These are phyloP conservation scores for Tylochromis polylepis DNA, from an alignment of 2,113 vertebrate species.

Conservation along the genomic window DNA sequence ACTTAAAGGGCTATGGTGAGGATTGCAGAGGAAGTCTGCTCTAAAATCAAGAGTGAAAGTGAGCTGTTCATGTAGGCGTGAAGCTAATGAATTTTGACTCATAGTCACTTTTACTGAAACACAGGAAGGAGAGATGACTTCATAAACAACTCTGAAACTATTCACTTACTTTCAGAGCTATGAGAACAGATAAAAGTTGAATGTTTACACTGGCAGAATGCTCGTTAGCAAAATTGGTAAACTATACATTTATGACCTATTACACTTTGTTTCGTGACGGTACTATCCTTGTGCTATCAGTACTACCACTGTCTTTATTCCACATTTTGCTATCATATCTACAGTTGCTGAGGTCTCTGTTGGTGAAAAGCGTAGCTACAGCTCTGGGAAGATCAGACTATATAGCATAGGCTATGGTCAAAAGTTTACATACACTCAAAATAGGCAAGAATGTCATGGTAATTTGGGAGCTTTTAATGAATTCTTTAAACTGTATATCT, in stretches of 20 bases:
- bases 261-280: background rate
- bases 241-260: background rate
- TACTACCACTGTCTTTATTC: background rate
- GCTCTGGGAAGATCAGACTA: background rate
- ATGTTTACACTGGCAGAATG: background rate
- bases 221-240: background rate
- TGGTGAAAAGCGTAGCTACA: background rate
- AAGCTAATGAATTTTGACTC: background rate
- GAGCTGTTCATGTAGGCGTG: background rate
- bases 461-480: accelerated
- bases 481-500: background rate
- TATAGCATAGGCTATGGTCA: background rate
- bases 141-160: background rate
- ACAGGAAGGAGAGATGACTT: background rate
- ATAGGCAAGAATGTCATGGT: background rate
- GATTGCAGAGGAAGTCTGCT: background rate
- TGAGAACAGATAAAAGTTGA: background rate
- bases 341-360: background rate
- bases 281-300: background rate
- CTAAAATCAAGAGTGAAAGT: background rate
- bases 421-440: background rate
- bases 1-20: background rate
- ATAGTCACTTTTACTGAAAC: background rate
- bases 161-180: background rate
- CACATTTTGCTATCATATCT: background rate